These are phyloP conservation scores for Tangara arthus DNA, from an alignment of 2,797 vertebrate genomes.

Conservation along the genomic window DNA sequence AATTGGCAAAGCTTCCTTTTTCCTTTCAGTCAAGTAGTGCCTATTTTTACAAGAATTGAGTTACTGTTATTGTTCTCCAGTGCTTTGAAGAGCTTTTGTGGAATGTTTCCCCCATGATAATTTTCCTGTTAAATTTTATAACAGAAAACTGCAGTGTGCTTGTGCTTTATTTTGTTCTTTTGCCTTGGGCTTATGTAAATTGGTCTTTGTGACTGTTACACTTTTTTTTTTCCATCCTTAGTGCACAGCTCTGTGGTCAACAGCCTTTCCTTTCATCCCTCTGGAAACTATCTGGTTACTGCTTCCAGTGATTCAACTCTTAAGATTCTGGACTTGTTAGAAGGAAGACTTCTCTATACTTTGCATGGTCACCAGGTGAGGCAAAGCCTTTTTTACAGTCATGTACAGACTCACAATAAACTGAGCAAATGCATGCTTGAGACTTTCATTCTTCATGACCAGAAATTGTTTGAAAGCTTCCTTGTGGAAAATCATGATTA, in stretches of 20 bases:
- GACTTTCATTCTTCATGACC: background rate
- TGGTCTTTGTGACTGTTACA: background rate
- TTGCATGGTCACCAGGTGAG: constrained; percentile 95
- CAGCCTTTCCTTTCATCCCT: constrained; percentile 89
- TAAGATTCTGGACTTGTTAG: constrained; percentile 93
- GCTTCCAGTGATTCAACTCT: constrained; percentile 93
- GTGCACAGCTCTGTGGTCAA: constrained; percentile 91
- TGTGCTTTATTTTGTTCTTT: constrained; percentile 7
- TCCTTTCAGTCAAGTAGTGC: background rate
- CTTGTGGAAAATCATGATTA: background rate
- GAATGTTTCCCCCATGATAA: background rate
- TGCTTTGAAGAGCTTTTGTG: constrained; percentile 8
- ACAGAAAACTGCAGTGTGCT: background rate
- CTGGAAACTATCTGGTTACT: constrained; percentile 91
- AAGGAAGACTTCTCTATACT: constrained; percentile 93
- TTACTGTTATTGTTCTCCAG: background rate
- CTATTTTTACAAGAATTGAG: constrained; percentile 3
- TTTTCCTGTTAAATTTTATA: constrained; percentile 7
- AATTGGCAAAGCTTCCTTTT: constrained; percentile 24
- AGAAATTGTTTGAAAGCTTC: background rate
- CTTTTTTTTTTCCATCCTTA: constrained; percentile 40
- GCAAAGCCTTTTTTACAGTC: background rate
- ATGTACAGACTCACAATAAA: background rate
- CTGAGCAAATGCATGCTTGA: background rate
- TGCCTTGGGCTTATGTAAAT: background rate